Percentiles rank a stretch among this genome's conserved stretches.
phyloP scores from a whole-genome alignment of 1,140 invertebrate genomes.

The Arion vulgaris region DNA sequence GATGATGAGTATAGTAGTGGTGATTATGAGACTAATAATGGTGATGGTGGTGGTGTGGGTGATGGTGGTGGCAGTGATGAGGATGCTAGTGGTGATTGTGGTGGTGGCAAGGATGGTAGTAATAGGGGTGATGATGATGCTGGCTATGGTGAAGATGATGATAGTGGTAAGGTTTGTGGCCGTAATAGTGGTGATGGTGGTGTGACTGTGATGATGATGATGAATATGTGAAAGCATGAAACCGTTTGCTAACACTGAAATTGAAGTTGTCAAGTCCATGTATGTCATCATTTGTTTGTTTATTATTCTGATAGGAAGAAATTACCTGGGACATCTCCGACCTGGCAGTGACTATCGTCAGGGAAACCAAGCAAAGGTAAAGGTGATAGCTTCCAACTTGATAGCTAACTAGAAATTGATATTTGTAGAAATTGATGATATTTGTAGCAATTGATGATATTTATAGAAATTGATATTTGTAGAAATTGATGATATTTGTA shows the following conservation, averaged over 20 bases:
- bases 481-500: no score
- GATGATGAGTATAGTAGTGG: background rate
- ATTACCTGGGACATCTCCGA: slow-evolving; percentile 61
- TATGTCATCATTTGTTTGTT: background rate
- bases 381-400: no score
- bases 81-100: background rate
- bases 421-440: no score
- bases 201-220: slow-evolving; percentile 16
- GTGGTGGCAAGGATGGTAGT: slow-evolving; percentile 41
- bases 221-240: no score
- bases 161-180: background rate
- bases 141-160: background rate
- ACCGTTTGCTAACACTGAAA: no score
- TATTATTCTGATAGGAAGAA: slow-evolving; percentile 46
- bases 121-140: slow-evolving; percentile 27
- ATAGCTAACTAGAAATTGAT: no score
- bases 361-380: slow-evolving; percentile 67
- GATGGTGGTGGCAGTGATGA: background rate
- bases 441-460: no score
- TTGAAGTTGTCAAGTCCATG: no score
- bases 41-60: slow-evolving; percentile 3
- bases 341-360: slow-evolving; percentile 60
- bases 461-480: no score
- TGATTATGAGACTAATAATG: slow-evolving; percentile 8
- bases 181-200: background rate